phyloP scores from a whole-genome alignment of 2,888 invertebrate species.

The Beris chalybata region DNA sequence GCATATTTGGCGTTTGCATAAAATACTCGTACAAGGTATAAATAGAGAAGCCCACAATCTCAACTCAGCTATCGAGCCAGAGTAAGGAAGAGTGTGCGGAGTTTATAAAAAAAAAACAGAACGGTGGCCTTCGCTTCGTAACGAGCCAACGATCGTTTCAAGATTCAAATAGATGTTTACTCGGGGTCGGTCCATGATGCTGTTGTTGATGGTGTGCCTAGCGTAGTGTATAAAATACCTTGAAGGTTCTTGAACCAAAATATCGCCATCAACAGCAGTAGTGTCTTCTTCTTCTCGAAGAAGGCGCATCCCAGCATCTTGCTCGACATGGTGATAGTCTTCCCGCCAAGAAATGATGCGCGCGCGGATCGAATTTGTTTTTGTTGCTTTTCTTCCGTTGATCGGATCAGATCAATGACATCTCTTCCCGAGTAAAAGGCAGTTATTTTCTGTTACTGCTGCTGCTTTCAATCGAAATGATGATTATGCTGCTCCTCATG shows the following conservation, averaged over 20 bases:
- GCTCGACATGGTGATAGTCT: not conserved
- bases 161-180: no score
- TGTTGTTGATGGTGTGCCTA: no score
- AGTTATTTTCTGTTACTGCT: not conserved
- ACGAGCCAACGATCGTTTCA: no score
- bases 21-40: not conserved
- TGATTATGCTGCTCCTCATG: no score
- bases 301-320: not conserved
- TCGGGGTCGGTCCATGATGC: no score
- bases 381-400: no score
- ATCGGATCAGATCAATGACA: slow-evolving; percentile 24
- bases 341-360: slow-evolving; percentile 26
- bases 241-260: slow-evolving; percentile 31
- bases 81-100: no score
- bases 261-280: slow-evolving; percentile 1
- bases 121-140: no score
- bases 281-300: not conserved
- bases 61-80: no score
- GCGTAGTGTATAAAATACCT: slow-evolving; percentile 14
- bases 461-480: slow-evolving; percentile 10
- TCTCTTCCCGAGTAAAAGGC: slow-evolving; percentile 7
- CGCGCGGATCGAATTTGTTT: slow-evolving; percentile 1
- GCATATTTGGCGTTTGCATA: slow-evolving; percentile 29
- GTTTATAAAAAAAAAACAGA: no score
- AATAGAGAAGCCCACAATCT: no score